These are phyloP conservation scores for Manduca sexta DNA, from an alignment of 1,140 invertebrate species.

Conservation along the genomic window DNA sequence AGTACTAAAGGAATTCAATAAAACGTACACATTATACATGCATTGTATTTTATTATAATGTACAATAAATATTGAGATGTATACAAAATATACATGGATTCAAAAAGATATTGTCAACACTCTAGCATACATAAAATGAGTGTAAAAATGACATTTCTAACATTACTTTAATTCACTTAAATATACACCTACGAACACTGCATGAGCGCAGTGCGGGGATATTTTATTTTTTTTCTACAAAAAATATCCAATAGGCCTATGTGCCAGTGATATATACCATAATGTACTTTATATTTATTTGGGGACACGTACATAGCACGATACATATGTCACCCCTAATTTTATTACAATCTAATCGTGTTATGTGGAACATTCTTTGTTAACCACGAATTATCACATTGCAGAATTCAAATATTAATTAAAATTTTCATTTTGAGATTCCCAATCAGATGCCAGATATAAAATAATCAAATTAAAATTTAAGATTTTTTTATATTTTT, in stretches of 20 bases:
- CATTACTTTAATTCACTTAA: slow-evolving; percentile 49
- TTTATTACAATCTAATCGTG: not conserved
- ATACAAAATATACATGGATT: slow-evolving; percentile 71
- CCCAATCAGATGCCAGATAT: too few species aligned
- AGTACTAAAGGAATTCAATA: too few species aligned
- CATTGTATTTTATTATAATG: slow-evolving; percentile 70
- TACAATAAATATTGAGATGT: slow-evolving; percentile 71
- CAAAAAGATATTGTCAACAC: slow-evolving; percentile 70
- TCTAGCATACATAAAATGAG: slow-evolving; percentile 56
- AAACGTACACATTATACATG: slow-evolving; percentile 50
- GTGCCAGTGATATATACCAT: slow-evolving; percentile 6
- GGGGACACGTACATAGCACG: slow-evolving; percentile 16
- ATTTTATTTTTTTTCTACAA: slow-evolving; percentile 14
- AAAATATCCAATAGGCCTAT: slow-evolving; percentile 20
- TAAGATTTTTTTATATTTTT: too few species aligned
- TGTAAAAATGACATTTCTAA: slow-evolving; percentile 49
- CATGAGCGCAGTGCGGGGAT: not conserved
- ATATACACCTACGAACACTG: slow-evolving; percentile 21
- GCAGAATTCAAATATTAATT: not conserved
- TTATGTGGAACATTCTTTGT: not conserved
- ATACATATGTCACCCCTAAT: slow-evolving; percentile 28
- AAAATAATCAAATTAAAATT: too few species aligned
- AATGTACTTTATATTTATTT: slow-evolving; percentile 16
- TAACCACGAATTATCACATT: not conserved
- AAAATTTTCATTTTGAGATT: not conserved